phyloP scores from a whole-genome alignment of 2,888 invertebrate species.

The Muscina levida region DNA sequence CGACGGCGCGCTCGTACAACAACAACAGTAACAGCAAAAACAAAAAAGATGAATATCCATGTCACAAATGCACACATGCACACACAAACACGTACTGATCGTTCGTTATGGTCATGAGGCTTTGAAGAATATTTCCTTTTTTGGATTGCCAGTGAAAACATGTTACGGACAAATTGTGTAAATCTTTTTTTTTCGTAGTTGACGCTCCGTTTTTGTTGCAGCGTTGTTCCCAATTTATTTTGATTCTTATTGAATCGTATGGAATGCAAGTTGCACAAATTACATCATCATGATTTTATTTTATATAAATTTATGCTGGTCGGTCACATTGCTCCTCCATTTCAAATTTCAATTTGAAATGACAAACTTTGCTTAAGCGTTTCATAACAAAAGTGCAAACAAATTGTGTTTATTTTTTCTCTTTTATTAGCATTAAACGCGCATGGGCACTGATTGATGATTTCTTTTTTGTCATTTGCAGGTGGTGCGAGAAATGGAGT shows the following conservation, averaged over 20 bases:
- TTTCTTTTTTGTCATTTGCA: constrained; percentile 62
- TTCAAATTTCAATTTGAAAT: constrained; percentile 25
- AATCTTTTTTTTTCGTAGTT: constrained; percentile 60
- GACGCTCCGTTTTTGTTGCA: constrained; percentile 57
- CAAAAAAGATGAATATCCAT: background rate
- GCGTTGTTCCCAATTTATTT: constrained; percentile 62
- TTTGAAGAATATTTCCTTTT: constrained; percentile 65
- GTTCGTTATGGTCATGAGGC: constrained; percentile 49
- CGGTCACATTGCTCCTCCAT: constrained; percentile 14
- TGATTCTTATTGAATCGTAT: constrained; percentile 40
- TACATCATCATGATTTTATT: constrained; percentile 62
- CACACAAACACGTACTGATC: constrained; percentile 38
- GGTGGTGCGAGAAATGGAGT: constrained; percentile 75
- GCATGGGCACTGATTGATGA: background rate
- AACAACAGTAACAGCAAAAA: background rate
- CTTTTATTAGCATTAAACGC: too few relatives aligned
- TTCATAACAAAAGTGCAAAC: too few relatives aligned
- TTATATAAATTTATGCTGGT: background rate
- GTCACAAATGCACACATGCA: constrained; percentile 19
- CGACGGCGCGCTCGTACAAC: too few relatives aligned
- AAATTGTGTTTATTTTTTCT: too few relatives aligned
- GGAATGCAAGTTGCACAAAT: constrained; percentile 59
- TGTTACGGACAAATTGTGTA: constrained; percentile 61
- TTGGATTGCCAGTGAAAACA: constrained; percentile 62
- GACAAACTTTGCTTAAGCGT: too few relatives aligned